These are phyloP conservation scores for Dipodomys merriami DNA, from an alignment of 2,113 vertebrate species.

Conservation along the genomic window DNA sequence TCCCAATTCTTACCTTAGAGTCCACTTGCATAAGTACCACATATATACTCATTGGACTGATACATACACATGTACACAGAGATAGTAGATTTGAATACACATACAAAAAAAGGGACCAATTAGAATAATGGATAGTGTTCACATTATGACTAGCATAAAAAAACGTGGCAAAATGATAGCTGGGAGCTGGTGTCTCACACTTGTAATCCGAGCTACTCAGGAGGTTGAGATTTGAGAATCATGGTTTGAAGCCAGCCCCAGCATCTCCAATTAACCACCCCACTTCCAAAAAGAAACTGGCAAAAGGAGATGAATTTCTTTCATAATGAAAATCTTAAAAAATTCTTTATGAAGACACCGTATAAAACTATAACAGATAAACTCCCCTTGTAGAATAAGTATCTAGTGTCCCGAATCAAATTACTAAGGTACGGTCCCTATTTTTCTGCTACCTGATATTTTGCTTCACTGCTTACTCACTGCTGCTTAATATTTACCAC, in stretches of 20 bases:
- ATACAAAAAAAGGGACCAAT: neutral
- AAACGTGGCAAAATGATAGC: neutral
- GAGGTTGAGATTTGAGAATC: no score
- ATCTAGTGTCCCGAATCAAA: conserved; percentile 34
- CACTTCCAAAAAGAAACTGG: no score
- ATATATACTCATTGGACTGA: neutral
- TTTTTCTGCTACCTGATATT: conserved; percentile 28
- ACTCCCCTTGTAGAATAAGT: neutral
- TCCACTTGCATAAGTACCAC: neutral
- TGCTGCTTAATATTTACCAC: conserved; percentile 33
- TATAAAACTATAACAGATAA: neutral
- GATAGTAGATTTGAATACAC: neutral
- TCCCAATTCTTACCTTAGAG: neutral
- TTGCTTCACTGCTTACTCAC: conserved; percentile 23
- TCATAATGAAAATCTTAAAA: neutral
- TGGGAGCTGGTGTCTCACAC: no score
- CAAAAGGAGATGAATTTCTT: neutral
- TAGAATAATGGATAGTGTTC: neutral
- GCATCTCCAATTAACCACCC: no score
- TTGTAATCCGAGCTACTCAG: no score
- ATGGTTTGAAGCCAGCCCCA: no score
- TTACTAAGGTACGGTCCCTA: neutral
- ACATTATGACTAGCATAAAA: neutral
- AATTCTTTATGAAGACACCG: neutral
- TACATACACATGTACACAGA: neutral